Base-by-base conservation (phyloP, 2,888 invertebrate species). In the Drosophila melanocephala region DNA sequence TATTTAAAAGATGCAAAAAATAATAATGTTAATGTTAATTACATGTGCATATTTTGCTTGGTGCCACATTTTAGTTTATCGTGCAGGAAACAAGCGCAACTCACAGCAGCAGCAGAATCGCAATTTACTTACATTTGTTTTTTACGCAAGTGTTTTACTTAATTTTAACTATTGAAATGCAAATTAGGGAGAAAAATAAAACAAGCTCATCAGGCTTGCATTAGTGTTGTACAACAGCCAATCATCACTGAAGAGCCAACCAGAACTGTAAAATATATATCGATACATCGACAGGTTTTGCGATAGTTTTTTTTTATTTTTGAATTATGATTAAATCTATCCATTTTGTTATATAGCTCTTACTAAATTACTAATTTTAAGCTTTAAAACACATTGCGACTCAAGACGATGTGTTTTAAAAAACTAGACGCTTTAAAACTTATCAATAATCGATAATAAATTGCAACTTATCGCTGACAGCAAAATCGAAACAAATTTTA, bases 41-140 rank as follows among this genome's bases (percentile, higher is more conserved):
- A 47, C 37, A 35, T 53, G n/a, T 60, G 39, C 44, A 37, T 52
- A 56, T 39, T 47, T 47, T 26, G 58, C 5, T 39, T 69, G 19
- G 22, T 32, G 30, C 28, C 28, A n/a, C 35, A 47, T 32, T 47
- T 59, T 12, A 14, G 28, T 9, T 42, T 30, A 55, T 19, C 26
- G 22, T 58, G 22, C 64, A 57, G 14, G 3, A 39, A 42, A 47
- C 7, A 42, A 39, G 9, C 16, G 19, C n/a, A 35, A 37, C 42
- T 28, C 9, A 28, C 10, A 16, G 51, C 22, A 35, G 16, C 32
- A n/a, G 37, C 50, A n/a, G 12, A 7, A n/a, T 19, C 42, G 50
- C 26, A n/a, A 10, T 44, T 44, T 9, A 58, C 83, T 83, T 85
- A 83, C 83, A 61, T 28, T 76, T 50, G 37, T 9, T 44, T 5